Base-by-base conservation (phyloP, 2,888 invertebrate genomes). In the Xestobium rufovillosum region DNA sequence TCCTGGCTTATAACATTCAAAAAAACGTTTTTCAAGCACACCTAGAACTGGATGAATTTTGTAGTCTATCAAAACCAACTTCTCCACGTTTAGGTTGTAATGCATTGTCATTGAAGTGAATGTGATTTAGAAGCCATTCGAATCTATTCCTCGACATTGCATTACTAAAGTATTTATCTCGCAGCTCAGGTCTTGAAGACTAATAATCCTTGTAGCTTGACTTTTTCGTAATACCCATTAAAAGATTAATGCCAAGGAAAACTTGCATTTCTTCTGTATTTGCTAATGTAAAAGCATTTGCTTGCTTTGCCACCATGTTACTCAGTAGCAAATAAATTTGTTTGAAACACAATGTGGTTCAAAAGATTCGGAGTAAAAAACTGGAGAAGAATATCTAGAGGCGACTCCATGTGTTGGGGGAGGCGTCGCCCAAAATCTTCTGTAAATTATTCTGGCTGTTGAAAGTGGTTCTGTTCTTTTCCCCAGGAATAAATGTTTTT, bases 31-130 rank as follows among this genome's bases (percentile, higher is more conserved):
- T n/a, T n/a, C n/a, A n/a, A n/a, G n/a, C n/a, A n/a, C n/a, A n/a
- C n/a, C n/a, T n/a, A n/a, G n/a, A n/a, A n/a, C n/a, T n/a, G n/a
- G n/a, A n/a, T n/a, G n/a, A n/a, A n/a, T n/a, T n/a, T n/a, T n/a
- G n/a, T 30, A 46, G 19, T 30, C 45, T 49, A 29, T 49, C 48
- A 38, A 26, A 48, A 17, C 40, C 34, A 8, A 36, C 33, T 16
- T 12, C 17, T 9, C 26, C 32, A 28, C 38, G 13, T 11, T 42
- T 26, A 15, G 47, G 43, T 36, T 40, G 26, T 12, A 42, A 14
- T 29, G 31, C 10, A 35, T 49, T 49, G 31, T 46, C 45, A 32
- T 42, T 45, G 3, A 45, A 14, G 42, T 48, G 47, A 11, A 47
- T 23, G 33, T 48, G 10, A 14, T 19, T 31, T 9, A 43, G 38